A percentile compares a stretch with the other conserved stretches of the same genome.
These are phyloP conservation scores for Microctenopoma lineatum DNA, from an alignment of 2,797 vertebrate genomes.

Conservation along the genomic window DNA sequence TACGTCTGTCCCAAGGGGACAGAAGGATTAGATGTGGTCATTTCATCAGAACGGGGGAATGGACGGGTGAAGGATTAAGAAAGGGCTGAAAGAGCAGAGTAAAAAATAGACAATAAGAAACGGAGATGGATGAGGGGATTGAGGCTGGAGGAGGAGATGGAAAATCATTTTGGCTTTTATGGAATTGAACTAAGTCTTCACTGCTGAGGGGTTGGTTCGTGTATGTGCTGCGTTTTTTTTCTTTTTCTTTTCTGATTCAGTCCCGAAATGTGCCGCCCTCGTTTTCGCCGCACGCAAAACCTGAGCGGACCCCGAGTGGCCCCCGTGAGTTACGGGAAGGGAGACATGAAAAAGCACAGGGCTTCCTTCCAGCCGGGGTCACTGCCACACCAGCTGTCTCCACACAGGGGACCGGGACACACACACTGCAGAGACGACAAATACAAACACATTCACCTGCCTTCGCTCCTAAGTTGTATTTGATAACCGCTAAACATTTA, in stretches of 20 bases:
- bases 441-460: slow-evolving; percentile 17
- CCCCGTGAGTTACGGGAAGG: slow-evolving; percentile 51
- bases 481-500: background rate
- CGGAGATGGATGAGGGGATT: slow-evolving; percentile 58
- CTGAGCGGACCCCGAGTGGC: slow-evolving; percentile 51
- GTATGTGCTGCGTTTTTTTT: slow-evolving; percentile 4
- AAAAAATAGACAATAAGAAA: slow-evolving; percentile 69
- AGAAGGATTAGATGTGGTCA: slow-evolving; percentile 79
- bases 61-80: slow-evolving; percentile 66
- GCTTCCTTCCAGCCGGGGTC: slow-evolving; percentile 61
- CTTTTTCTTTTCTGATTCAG: background rate
- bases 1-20: slow-evolving; percentile 73
- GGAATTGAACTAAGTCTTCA: slow-evolving; percentile 68
- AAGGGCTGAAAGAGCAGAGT: slow-evolving; percentile 62
- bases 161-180: slow-evolving; percentile 64
- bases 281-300: slow-evolving; percentile 33
- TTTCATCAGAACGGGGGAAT: slow-evolving; percentile 71
- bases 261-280: background rate
- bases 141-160: slow-evolving; percentile 44
- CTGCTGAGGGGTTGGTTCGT: slow-evolving; percentile 35
- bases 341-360: slow-evolving; percentile 53
- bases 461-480: background rate
- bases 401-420: slow-evolving; percentile 64
- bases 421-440: slow-evolving; percentile 23
- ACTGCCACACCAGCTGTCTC: slow-evolving; percentile 74